Evolutionary conservation across 2,888 invertebrate genomes (phyloP).

Genomic region (Leucozona laternaria): DNA sequence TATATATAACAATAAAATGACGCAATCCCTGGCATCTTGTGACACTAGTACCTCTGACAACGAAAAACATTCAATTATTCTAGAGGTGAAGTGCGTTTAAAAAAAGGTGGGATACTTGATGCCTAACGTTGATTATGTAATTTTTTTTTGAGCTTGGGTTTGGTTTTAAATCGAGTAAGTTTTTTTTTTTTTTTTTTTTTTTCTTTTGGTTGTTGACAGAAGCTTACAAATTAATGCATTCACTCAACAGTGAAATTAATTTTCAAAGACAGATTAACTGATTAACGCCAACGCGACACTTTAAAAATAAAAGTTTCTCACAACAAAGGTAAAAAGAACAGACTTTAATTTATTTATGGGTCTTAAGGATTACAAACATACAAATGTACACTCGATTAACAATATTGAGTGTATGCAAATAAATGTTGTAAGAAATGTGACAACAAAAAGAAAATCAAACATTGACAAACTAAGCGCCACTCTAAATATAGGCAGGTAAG

Average conservation of each 20-base stretch:
- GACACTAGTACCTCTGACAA: constrained; percentile 39
- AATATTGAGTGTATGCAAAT: neutral
- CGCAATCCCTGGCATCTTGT: constrained; percentile 53
- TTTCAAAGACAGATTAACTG: constrained; percentile 51
- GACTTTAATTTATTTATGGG: neutral
- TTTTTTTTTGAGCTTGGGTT: constrained; percentile 13
- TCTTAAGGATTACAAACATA: constrained; percentile 3
- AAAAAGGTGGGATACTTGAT: constrained; percentile 56
- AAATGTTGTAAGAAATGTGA: neutral
- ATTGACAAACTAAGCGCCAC: no score
- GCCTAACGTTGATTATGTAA: constrained; percentile 54
- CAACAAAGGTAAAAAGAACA: neutral
- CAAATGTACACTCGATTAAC: neutral
- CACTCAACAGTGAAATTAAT: constrained; percentile 60
- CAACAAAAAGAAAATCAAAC: no score
- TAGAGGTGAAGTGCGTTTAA: constrained; percentile 61
- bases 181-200: neutral
- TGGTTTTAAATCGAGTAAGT: neutral
- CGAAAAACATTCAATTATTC: constrained; percentile 53
- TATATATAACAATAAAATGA: constrained; percentile 27
- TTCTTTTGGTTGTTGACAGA: neutral
- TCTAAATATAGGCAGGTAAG: no score
- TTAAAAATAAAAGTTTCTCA: neutral
- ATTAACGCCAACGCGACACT: constrained; percentile 50
- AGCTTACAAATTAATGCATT: constrained; percentile 51